Conservation (phyloP, 2,888 invertebrate species). For the Eilema depressum region DNA sequence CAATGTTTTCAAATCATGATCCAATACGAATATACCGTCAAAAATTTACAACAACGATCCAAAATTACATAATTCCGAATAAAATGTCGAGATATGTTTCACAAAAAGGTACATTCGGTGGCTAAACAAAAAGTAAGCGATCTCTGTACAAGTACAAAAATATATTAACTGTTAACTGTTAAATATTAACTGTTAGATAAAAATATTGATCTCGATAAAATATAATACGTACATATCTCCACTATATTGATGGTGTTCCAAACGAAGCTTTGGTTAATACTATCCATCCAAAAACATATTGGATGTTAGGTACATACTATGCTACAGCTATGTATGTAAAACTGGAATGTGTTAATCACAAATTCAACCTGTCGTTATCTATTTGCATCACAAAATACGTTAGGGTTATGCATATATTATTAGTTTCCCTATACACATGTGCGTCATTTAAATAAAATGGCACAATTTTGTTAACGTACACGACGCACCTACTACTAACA, state of each 20-base stretch:
- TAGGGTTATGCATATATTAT: slow-evolving; percentile 44
- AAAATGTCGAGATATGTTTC: slow-evolving; percentile 58
- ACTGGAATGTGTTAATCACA: slow-evolving; percentile 80
- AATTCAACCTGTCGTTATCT: slow-evolving; percentile 50
- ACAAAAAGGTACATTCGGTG: slow-evolving; percentile 64
- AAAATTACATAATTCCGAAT: slow-evolving; percentile 40
- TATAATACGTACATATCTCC: slow-evolving; percentile 58
- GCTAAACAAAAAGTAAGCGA: slow-evolving; percentile 66
- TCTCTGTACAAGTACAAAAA: slow-evolving; percentile 81
- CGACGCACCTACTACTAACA: slow-evolving; percentile 50
- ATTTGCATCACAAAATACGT: slow-evolving; percentile 45
- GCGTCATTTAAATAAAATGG: slow-evolving; percentile 76
- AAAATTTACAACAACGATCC: slow-evolving; percentile 33
- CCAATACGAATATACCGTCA: slow-evolving; percentile 30
- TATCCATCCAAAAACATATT: slow-evolving; percentile 28
- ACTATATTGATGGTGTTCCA: slow-evolving; percentile 56
- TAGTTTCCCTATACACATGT: slow-evolving; percentile 58
- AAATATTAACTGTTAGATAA: slow-evolving; percentile 72
- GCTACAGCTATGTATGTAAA: slow-evolving; percentile 40
- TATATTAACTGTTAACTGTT: slow-evolving; percentile 74
- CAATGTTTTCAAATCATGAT: slow-evolving; percentile 51
- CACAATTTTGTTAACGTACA: slow-evolving; percentile 78
- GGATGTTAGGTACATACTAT: slow-evolving; percentile 29
- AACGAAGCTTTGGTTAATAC: slow-evolving; percentile 58
- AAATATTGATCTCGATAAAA: slow-evolving; percentile 71